Evolutionary conservation across 2,888 invertebrate species (phyloP), one percentile per base, ranked within the genome.

Genomic region (Drosophila picticornis): DNA sequence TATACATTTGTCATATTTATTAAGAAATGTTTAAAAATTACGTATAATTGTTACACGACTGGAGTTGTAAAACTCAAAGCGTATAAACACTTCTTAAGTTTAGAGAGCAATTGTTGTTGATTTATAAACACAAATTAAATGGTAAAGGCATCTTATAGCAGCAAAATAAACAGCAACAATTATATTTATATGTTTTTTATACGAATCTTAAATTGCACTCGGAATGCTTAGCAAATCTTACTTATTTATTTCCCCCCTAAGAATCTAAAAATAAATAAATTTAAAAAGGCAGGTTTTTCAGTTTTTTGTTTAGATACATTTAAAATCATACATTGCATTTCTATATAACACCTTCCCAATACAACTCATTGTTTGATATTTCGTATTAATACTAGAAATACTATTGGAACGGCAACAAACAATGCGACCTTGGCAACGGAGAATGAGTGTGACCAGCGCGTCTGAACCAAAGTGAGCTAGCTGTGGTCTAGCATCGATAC

Each of bases 1-100:
- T 27, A 25, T 31, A 6, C 5, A 57, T 29, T n/a, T 43, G 6
- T 22, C 6, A 31, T 6, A 48, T 16, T 46, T 56, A 67, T 60
- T 59, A 22, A 67, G 48, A 57, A 38, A 34, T n/a, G 5, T 13
- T n/a, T 36, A 59, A 40, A n/a, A 29, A 50, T 55, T 76, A 25
- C 16, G 48, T 40, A 31, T 25, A 57, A 53, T 36, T 31, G 46
- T 22, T 4, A 22, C 9, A 16, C 13, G 4, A 25, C 4, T 29
- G 11, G 0, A 25, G 27, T 25, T 51, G n/a, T 62, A 55, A 46
- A 27, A 27, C 9, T 29, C 6, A 31, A 31, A 7, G 36, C 31
- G 13, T 56, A 22, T 5, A 16, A 27, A 5, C 27, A 56, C 40
- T 56, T 38, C 22, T 22, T 40, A 0, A 16, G 27, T 27, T 29